Evolutionary conservation across 2,113 vertebrate genomes (phyloP), one percentile per base, ranked within the genome.

Genomic region (Phodopus roborovskii): DNA sequence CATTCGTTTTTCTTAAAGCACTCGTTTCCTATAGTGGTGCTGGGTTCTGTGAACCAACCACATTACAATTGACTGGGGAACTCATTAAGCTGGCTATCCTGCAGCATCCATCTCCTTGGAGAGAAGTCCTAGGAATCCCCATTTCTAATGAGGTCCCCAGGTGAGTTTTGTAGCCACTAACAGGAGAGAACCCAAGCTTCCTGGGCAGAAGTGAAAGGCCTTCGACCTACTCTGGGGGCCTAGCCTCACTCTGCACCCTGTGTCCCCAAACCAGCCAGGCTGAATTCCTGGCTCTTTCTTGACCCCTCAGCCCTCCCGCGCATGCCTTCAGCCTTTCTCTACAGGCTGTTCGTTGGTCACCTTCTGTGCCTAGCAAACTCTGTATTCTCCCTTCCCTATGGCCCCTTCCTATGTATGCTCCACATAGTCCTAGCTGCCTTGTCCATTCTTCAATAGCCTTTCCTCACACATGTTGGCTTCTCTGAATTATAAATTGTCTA

Each of bases 141-240:
- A 81, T 36, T 78, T 90, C 92, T 95, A 97, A 96, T 83, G 73
- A 96, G 88, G 45, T 95, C 95, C 83, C 88, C 48, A 74, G 84
- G 70, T 78, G 79, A 84, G 79, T 95, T 19, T 64, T 74, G 9
- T 84, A 42, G 7, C 28, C 3, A 39, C 56, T 48, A 73, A 91
- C 28, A 53, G 33, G 16, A 92, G 30, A 64, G n/a, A 90, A 92
- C 36, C 82, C 58, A 79, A 64, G 56, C n/a, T 79, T 73, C 89
- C 24, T 39, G 81, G 33, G 22, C 53, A 78, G 88, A 90, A 70
- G 84, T 82, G 53, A 6, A 89, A 94, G 68, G 62, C 48, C 39
- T 36, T 71, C 16, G 1, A 71, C 36, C 56, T 33, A 66, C 60
- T 71, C 88, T 53, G 20, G 60, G 75, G 45, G 53, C 56, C 0